Conservation (phyloP, 2,888 invertebrate genomes). For the Phaonia tiefii region DNA sequence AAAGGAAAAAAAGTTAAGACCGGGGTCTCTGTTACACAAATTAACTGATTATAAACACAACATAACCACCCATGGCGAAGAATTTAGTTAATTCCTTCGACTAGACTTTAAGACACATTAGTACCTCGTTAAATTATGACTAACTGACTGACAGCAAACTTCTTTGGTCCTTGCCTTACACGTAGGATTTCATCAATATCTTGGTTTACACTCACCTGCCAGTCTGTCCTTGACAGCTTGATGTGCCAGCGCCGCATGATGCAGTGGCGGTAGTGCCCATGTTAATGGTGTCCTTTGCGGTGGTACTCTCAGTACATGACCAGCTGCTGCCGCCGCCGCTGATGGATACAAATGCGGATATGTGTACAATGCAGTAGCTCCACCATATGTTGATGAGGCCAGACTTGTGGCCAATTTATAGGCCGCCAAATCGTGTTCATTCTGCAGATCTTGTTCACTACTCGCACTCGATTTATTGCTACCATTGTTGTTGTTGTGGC, state of each 20-base stretch:
- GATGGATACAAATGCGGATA: conserved; percentile 81
- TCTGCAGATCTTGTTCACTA: conserved; percentile 78
- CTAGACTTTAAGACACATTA: conserved; percentile 54
- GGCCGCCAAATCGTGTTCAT: conserved; percentile 79
- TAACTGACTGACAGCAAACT: not conserved
- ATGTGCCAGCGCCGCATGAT: conserved; percentile 87
- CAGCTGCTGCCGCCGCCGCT: conserved; percentile 79
- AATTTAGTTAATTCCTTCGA: conserved; percentile 11
- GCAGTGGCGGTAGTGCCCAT: conserved; percentile 81
- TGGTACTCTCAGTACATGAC: conserved; percentile 90
- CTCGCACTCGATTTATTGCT: conserved; percentile 69
- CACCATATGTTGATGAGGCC: conserved; percentile 78
- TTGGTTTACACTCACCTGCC: conserved; percentile 84
- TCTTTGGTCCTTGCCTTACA: not conserved
- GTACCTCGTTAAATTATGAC: conserved; percentile 42
- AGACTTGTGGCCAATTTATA: conserved; percentile 80
- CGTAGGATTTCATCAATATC: not conserved
- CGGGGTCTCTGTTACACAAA: conserved; percentile 6
- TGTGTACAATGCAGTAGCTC: conserved; percentile 78
- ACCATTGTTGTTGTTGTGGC: conserved; percentile 76
- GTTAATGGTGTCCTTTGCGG: conserved; percentile 84
- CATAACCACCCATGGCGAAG: conserved; percentile 18
- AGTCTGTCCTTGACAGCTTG: conserved; percentile 91
- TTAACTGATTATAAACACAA: conserved; percentile 2
- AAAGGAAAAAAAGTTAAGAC: not conserved